Evolutionary conservation across 2,797 vertebrate species (phyloP).

Genomic region (Megalops cyprinoides): DNA sequence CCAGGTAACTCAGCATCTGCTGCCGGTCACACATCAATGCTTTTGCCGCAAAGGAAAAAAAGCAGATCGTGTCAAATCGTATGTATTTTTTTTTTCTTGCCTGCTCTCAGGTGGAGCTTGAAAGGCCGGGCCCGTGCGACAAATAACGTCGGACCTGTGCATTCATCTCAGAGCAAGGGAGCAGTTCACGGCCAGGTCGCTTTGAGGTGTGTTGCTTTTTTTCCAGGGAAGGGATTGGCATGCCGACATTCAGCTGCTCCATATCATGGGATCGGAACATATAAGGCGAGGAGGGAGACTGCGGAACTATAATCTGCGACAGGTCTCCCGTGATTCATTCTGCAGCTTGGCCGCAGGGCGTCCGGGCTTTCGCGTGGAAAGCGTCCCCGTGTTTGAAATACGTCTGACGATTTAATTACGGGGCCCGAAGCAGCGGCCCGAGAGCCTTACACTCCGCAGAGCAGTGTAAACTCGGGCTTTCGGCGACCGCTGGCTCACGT

Average conservation of each 20-base stretch:
- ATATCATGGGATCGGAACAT: not conserved
- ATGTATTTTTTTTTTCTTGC: not conserved
- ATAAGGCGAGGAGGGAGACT: conserved; percentile 5
- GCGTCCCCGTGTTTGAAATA: not conserved
- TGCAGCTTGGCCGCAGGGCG: not conserved
- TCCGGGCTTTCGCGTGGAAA: not conserved
- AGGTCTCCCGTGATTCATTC: conserved; percentile 1
- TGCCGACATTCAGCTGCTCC: not conserved
- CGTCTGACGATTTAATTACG: too few relatives aligned
- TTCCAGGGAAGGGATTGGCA: conserved; percentile 18
- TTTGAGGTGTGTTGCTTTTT: conserved; percentile 5
- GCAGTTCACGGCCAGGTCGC: not conserved
- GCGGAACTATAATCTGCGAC: not conserved
- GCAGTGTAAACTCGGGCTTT: not conserved
- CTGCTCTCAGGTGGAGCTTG: not conserved
- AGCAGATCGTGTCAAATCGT: too few relatives aligned
- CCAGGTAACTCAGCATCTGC: not conserved
- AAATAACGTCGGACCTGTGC: too few relatives aligned
- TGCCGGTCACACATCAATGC: not conserved
- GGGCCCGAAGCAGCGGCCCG: not conserved
- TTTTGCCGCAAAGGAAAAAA: too few relatives aligned
- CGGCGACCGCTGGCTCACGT: not conserved
- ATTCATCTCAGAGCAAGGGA: not conserved
- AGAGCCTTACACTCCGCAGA: not conserved
- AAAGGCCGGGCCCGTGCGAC: not conserved